phyloP scores from a whole-genome alignment of 2,888 invertebrate species.

The Parnassius mnemosyne region DNA sequence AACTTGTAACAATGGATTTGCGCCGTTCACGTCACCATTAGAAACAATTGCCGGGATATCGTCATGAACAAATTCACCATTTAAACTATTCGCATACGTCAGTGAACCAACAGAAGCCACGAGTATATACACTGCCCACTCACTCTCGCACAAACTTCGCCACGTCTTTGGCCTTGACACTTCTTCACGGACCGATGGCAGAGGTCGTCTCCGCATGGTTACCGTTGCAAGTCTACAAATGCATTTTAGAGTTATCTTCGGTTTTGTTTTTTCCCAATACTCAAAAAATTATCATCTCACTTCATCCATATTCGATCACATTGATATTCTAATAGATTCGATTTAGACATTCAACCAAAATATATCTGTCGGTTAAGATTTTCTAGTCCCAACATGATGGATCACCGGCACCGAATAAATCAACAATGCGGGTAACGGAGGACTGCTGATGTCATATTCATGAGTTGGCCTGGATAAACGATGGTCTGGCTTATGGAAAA shows the following conservation, averaged over 20 bases:
- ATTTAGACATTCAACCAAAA: neutral
- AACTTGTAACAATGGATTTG: constrained; percentile 81
- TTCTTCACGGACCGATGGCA: constrained; percentile 73
- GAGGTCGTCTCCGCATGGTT: constrained; percentile 72
- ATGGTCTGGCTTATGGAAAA: constrained; percentile 35
- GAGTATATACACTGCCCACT: constrained; percentile 82
- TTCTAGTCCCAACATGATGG: constrained; percentile 51
- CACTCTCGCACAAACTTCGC: constrained; percentile 62
- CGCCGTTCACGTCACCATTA: constrained; percentile 89
- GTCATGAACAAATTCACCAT: constrained; percentile 93
- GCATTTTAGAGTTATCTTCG: neutral
- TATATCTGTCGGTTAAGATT: neutral
- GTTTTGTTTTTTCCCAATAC: neutral
- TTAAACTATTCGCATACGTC: constrained; percentile 87
- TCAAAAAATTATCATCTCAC: neutral
- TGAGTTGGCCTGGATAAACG: constrained; percentile 56
- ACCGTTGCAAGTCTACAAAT: constrained; percentile 13
- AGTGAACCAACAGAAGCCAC: constrained; percentile 84
- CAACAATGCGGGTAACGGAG: constrained; percentile 56
- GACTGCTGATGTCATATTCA: constrained; percentile 75
- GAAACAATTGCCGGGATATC: constrained; percentile 91
- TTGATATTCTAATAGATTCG: neutral
- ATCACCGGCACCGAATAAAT: constrained; percentile 64
- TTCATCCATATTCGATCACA: neutral
- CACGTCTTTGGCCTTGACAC: constrained; percentile 55